Conservation (phyloP, 2,113 vertebrate genomes). For the Rhinolophus ferrumequinum region DNA sequence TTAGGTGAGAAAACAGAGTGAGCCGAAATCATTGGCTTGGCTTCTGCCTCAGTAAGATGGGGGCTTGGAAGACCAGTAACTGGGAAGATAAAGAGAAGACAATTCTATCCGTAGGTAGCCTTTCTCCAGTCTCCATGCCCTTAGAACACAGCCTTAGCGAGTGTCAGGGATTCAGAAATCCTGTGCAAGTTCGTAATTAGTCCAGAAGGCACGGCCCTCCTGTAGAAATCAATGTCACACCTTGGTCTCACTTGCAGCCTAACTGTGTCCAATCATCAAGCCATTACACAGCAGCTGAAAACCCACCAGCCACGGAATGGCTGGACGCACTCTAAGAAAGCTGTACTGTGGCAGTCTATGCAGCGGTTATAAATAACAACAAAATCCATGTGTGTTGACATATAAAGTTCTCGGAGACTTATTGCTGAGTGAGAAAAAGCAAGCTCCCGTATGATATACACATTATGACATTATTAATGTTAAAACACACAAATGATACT, state of each 20-base stretch:
- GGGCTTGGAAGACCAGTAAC: background rate
- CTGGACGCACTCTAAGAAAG: background rate
- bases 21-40: background rate
- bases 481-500: conserved; percentile 21
- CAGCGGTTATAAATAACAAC: conserved; percentile 27
- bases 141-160: background rate
- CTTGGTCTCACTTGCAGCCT: background rate
- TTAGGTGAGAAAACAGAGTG: background rate
- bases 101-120: no score
- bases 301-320: background rate
- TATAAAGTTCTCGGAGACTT: conserved; percentile 4
- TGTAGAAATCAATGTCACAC: background rate
- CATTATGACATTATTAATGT: background rate
- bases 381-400: conserved; percentile 28
- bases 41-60: background rate
- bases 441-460: background rate
- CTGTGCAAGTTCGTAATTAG: background rate
- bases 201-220: background rate
- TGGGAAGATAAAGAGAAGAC: background rate
- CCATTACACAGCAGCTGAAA: background rate
- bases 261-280: background rate
- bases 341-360: background rate
- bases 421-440: background rate
- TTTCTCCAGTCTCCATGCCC: background rate
- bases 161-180: background rate